These are phyloP conservation scores for Ornithorhynchus anatinus DNA, from an alignment of 2,113 vertebrate species.

Conservation along the genomic window DNA sequence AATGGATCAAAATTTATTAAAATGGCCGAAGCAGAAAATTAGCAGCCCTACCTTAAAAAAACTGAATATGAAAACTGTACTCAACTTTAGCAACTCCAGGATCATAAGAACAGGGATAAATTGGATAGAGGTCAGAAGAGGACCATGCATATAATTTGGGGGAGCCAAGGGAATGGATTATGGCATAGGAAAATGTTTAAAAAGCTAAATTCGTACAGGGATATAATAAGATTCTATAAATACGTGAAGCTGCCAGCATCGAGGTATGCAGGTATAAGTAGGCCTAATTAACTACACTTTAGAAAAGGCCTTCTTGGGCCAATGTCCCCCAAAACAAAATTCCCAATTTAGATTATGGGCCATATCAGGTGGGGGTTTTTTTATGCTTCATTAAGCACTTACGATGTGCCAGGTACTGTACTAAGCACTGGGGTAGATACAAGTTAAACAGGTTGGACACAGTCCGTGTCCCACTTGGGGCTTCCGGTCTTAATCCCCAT, in stretches of 20 bases:
- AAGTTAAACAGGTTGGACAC: too few species aligned
- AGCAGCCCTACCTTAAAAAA: background rate
- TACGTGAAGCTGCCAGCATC: background rate
- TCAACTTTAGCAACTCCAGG: background rate
- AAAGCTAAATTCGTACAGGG: background rate
- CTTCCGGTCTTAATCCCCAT: too few species aligned
- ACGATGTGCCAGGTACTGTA: too few species aligned
- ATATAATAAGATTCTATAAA: background rate
- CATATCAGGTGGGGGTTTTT: too few species aligned
- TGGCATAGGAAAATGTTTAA: too few species aligned
- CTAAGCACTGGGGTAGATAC: too few species aligned
- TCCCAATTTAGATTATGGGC: too few species aligned
- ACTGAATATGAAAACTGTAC: background rate
- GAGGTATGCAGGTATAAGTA: background rate
- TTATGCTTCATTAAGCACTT: too few species aligned
- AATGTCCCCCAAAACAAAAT: too few species aligned
- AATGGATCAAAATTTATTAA: background rate
- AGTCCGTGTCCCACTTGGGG: too few species aligned
- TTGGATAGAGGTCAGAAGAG: background rate
- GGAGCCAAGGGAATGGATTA: background rate
- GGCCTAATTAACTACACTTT: background rate
- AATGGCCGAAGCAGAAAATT: background rate
- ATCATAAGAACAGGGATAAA: background rate
- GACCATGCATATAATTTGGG: background rate
- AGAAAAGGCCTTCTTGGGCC: background rate